These are phyloP conservation scores for Muntiacus muntjak DNA, from an alignment of 2,113 vertebrate species.

Conservation along the genomic window DNA sequence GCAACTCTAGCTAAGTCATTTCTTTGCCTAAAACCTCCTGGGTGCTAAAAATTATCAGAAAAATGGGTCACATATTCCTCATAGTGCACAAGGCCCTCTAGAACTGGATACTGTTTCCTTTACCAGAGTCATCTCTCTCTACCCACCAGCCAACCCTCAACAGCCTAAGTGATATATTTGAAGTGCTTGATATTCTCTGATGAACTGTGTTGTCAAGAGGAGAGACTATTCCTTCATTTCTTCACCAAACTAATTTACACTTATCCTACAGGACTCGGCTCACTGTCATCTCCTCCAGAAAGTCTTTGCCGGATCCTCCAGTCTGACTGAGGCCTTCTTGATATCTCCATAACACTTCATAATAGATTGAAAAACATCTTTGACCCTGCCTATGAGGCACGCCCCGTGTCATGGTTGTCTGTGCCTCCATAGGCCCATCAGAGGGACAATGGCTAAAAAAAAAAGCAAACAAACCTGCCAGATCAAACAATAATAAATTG, in stretches of 20 bases:
- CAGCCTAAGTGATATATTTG: background rate
- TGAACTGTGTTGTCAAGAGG: background rate
- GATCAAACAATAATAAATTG: background rate
- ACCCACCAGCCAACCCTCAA: background rate
- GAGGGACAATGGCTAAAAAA: background rate
- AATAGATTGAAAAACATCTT: slow-evolving; percentile 8
- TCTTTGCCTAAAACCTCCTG: background rate
- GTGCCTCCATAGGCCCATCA: background rate
- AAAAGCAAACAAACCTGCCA: background rate
- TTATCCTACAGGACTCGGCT: background rate
- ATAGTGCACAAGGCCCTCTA: background rate
- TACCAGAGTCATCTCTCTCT: background rate
- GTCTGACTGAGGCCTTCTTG: background rate
- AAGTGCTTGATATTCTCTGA: background rate
- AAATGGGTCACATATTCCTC: background rate
- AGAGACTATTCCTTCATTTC: background rate
- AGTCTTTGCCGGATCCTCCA: background rate
- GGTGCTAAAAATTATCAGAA: background rate
- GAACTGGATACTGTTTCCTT: background rate
- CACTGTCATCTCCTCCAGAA: background rate
- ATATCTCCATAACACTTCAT: background rate
- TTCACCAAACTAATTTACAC: background rate
- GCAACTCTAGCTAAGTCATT: background rate
- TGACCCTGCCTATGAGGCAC: background rate
- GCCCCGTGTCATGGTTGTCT: background rate